phyloP scores from a whole-genome alignment of 1,140 invertebrate species.

The Eubasilissa regina region DNA sequence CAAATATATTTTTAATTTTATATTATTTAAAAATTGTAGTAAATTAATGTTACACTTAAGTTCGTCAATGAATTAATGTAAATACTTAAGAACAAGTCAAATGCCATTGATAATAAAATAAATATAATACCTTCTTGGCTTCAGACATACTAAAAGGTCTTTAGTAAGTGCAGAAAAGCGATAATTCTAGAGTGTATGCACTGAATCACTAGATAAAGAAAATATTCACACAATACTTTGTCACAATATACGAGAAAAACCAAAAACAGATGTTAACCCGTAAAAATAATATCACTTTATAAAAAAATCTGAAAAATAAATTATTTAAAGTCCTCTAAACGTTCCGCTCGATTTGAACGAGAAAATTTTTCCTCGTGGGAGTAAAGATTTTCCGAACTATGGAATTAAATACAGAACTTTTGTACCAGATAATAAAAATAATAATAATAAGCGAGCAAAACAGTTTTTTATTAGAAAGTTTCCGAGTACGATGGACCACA shows the following conservation, averaged over 20 bases:
- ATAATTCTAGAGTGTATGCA: conserved; percentile 6
- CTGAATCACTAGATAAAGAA: conserved; percentile 27
- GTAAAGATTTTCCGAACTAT: conserved; percentile 5
- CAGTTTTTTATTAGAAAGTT: too few relatives aligned
- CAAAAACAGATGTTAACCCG: too few relatives aligned
- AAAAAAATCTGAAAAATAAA: too few relatives aligned
- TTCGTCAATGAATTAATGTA: neutral
- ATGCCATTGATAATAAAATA: neutral
- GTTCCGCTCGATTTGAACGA: too few relatives aligned
- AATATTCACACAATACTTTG: neutral
- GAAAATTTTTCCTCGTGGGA: neutral
- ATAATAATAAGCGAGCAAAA: too few relatives aligned
- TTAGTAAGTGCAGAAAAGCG: neutral
- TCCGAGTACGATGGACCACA: too few relatives aligned
- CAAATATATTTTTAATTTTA: too few relatives aligned
- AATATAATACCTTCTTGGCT: conserved; percentile 27
- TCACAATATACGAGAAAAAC: neutral
- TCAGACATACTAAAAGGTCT: conserved; percentile 25
- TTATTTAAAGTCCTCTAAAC: too few relatives aligned
- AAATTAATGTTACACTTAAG: neutral
- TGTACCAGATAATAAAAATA: too few relatives aligned
- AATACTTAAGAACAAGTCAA: neutral
- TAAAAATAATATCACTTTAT: too few relatives aligned
- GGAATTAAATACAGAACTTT: conserved; percentile 13
- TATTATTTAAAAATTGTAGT: too few relatives aligned